Conservation (phyloP, 2,888 invertebrate species). For the Lycaena phlaeas region DNA sequence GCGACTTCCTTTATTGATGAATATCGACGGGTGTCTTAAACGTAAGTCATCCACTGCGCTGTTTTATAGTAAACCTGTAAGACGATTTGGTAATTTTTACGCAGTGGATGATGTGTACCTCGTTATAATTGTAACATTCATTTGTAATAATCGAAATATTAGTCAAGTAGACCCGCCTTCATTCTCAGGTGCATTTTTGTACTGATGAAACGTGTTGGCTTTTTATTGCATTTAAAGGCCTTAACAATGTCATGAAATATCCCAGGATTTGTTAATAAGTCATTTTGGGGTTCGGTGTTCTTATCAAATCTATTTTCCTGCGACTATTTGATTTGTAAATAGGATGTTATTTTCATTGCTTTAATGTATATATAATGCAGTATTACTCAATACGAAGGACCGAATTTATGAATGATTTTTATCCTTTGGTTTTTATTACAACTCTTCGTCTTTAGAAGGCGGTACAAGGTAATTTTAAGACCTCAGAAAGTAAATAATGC, state of each 20-base stretch:
- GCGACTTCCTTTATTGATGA: conserved; percentile 39
- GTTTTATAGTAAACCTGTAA: conserved; percentile 8
- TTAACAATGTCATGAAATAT: conserved; percentile 56
- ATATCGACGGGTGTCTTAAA: conserved; percentile 16
- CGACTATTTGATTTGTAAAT: too few species aligned
- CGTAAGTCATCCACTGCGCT: conserved; percentile 27
- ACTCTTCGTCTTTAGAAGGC: too few species aligned
- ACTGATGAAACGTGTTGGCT: conserved; percentile 61
- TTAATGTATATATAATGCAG: too few species aligned
- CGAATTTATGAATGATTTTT: too few species aligned
- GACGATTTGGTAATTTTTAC: not conserved
- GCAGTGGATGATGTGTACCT: conserved; percentile 25
- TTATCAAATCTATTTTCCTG: not conserved
- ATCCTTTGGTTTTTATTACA: too few species aligned
- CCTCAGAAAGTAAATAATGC: too few species aligned
- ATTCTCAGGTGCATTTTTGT: conserved; percentile 73
- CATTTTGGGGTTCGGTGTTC: conserved; percentile 35
- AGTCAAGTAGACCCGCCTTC: conserved; percentile 68
- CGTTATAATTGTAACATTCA: conserved; percentile 31
- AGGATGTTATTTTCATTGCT: too few species aligned
- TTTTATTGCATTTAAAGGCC: conserved; percentile 58
- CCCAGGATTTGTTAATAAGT: conserved; percentile 61
- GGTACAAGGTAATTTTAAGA: too few species aligned
- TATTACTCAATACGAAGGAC: too few species aligned
- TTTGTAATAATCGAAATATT: conserved; percentile 64